A percentile compares a stretch with the other conserved stretches of the same genome.
Conservation (phyloP, 2,888 invertebrate species). For the Xylophagus ater region DNA sequence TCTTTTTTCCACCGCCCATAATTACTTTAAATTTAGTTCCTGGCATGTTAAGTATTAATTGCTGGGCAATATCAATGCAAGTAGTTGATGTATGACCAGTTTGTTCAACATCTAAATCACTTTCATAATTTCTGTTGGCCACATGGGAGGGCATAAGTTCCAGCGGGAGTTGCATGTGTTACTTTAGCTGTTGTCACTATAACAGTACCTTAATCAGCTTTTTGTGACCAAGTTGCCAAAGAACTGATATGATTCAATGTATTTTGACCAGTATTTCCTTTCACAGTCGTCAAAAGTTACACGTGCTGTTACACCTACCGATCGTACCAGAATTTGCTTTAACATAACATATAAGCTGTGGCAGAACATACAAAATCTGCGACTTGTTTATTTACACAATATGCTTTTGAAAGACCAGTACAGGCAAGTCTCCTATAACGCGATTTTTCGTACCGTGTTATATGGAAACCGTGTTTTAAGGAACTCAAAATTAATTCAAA, state of each 20-base stretch:
- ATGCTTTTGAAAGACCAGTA: too few relatives aligned
- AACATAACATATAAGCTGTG: slow-evolving; percentile 58
- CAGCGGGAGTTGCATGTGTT: slow-evolving; percentile 69
- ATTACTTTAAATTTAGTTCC: slow-evolving; percentile 61
- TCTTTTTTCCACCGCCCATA: slow-evolving; percentile 61
- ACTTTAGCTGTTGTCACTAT: slow-evolving; percentile 67
- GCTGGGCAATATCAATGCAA: slow-evolving; percentile 63
- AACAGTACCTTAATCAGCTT: slow-evolving; percentile 46
- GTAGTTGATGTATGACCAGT: slow-evolving; percentile 41
- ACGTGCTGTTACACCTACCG: slow-evolving; percentile 57
- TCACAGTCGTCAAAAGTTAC: slow-evolving; percentile 53
- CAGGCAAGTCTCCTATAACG: too few relatives aligned
- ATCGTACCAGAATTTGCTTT: slow-evolving; percentile 58
- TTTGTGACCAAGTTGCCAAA: slow-evolving; percentile 56
- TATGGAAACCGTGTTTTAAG: too few relatives aligned
- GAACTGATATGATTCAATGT: slow-evolving; percentile 50
- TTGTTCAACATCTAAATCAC: slow-evolving; percentile 47
- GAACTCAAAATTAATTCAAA: too few relatives aligned
- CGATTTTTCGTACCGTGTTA: too few relatives aligned
- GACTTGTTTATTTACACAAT: slow-evolving; percentile 55
- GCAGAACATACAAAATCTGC: slow-evolving; percentile 65
- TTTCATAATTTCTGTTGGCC: slow-evolving; percentile 62
- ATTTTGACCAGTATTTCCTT: slow-evolving; percentile 47
- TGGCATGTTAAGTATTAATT: slow-evolving; percentile 53
- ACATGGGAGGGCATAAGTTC: slow-evolving; percentile 49